A percentile compares a stretch with the other conserved stretches of the same genome.
Conservation (phyloP, 2,113 vertebrate genomes). For the Setophaga kirtlandii region DNA sequence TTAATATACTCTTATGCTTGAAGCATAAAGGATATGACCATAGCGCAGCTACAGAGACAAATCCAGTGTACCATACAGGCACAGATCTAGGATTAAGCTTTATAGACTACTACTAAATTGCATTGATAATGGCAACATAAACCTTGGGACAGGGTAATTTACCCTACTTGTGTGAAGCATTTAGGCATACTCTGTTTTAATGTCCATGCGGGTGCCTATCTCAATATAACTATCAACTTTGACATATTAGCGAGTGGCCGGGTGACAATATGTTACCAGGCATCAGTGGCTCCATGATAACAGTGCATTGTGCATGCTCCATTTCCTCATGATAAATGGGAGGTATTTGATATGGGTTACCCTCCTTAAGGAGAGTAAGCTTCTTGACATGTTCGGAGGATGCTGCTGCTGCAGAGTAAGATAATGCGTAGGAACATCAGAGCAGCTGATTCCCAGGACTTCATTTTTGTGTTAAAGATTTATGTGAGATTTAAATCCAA, state of each 20-base stretch:
- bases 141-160: background rate
- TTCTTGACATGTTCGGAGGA: background rate
- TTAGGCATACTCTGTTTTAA: background rate
- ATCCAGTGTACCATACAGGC: background rate
- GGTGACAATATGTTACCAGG: conserved; percentile 14
- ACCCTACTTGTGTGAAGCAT: background rate
- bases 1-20: background rate
- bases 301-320: conserved; percentile 17
- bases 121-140: background rate
- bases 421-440: rapidly evolving
- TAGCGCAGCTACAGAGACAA: background rate
- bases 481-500: background rate
- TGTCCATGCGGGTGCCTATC: background rate
- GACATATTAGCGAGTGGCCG: background rate
- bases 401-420: background rate
- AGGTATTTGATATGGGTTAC: background rate
- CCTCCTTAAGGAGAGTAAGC: background rate
- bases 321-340: conserved; percentile 17
- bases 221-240: background rate
- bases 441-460: background rate
- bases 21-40: background rate
- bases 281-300: conserved; percentile 9
- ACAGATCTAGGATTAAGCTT: background rate
- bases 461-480: background rate
- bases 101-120: background rate